A percentile compares a stretch with the other conserved stretches of the same genome.
Evolutionary conservation across 2,888 invertebrate species (phyloP).

Genomic region (Adelphocoris suturalis): DNA sequence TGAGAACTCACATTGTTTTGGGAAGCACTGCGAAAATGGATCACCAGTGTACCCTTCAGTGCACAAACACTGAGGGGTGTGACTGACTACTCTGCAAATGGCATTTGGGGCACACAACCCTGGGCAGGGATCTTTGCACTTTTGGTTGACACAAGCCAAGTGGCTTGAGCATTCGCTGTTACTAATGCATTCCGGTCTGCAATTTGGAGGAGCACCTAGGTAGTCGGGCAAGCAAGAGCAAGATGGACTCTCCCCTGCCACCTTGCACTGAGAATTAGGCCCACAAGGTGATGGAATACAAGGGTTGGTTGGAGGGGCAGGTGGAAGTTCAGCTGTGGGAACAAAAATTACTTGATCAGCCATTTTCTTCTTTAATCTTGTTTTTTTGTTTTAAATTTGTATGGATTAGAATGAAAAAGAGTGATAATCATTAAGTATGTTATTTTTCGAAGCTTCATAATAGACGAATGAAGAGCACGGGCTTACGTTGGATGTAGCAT

Average conservation of each 20-base stretch:
- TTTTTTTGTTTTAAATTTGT: not conserved
- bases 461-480: not conserved
- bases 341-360: not conserved
- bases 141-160: slow-evolving; percentile 84
- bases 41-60: slow-evolving; percentile 80
- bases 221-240: slow-evolving; percentile 86
- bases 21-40: slow-evolving; percentile 80
- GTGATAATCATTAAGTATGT: not conserved
- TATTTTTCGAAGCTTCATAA: not conserved
- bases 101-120: slow-evolving; percentile 87
- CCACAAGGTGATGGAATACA: slow-evolving; percentile 82
- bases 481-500: slow-evolving; percentile 81
- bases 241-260: slow-evolving; percentile 84
- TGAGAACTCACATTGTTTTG: slow-evolving; percentile 73
- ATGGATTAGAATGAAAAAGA: not conserved
- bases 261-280: slow-evolving; percentile 85
- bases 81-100: slow-evolving; percentile 86
- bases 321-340: slow-evolving; percentile 67
- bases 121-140: slow-evolving; percentile 87
- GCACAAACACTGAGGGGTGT: slow-evolving; percentile 83
- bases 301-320: slow-evolving; percentile 67
- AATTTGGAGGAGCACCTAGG: slow-evolving; percentile 84
- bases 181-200: slow-evolving; percentile 86
- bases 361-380: too few relatives aligned
- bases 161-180: slow-evolving; percentile 86